phyloP scores from a whole-genome alignment of 1,140 invertebrate species.

The Chrysoperla carnea region DNA sequence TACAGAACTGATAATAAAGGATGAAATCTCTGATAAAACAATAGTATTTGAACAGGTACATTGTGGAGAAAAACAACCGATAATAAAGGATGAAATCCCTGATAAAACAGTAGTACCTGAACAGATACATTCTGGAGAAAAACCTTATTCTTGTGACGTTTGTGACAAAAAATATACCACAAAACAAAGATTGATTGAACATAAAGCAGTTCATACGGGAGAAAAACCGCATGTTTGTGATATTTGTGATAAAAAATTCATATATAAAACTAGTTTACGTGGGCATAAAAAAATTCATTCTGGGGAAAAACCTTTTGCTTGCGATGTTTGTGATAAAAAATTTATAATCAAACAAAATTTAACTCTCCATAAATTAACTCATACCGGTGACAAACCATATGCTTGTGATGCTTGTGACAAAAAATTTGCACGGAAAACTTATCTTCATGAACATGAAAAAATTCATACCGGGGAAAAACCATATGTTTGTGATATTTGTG shows the following conservation, averaged over 20 bases:
- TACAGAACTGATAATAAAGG: no score
- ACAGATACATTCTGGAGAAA: no score
- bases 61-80: conserved; percentile 32
- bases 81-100: conserved; percentile 50
- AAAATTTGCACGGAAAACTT: no score
- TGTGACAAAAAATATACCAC: conserved; percentile 47
- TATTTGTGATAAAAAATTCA: not conserved
- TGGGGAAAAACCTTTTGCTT: no score
- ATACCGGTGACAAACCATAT: no score
- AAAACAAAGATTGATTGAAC: conserved; percentile 35
- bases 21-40: not conserved
- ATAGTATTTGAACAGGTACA: not conserved
- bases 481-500: no score
- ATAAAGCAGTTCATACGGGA: conserved; percentile 10
- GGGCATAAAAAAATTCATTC: not conserved
- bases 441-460: no score
- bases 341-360: not conserved
- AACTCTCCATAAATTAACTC: not conserved
- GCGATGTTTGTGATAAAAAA: not conserved
- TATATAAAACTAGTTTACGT: not conserved
- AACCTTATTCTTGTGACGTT: no score
- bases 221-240: no score
- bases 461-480: no score
- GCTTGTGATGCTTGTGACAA: not conserved
- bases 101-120: no score